These are phyloP conservation scores for Bothrops jararaca DNA, from an alignment of 2,113 vertebrate genomes.

Conservation along the genomic window DNA sequence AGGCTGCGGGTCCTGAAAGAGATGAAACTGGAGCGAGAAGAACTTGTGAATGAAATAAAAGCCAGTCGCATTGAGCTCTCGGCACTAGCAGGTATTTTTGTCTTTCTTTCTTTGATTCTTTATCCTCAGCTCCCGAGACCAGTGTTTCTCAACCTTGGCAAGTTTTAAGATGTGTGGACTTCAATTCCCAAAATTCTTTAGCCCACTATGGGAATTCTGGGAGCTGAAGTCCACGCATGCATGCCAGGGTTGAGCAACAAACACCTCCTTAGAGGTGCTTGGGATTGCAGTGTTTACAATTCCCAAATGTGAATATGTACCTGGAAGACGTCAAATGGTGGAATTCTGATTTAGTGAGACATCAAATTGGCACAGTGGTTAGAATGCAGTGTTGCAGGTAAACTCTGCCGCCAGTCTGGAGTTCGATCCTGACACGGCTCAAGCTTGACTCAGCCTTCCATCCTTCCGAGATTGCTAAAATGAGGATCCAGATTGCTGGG, in stretches of 20 bases:
- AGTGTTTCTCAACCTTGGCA: background rate
- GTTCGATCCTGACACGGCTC: too few relatives aligned
- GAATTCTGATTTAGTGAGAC: background rate
- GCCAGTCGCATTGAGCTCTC: slow-evolving; percentile 56
- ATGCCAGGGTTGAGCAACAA: background rate
- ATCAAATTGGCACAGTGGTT: background rate
- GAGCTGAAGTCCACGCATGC: background rate
- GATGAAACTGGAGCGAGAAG: slow-evolving; percentile 71
- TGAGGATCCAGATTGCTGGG: too few relatives aligned
- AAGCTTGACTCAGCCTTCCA: too few relatives aligned
- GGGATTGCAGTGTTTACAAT: background rate
- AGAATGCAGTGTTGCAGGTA: too few relatives aligned
- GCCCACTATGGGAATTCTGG: background rate
- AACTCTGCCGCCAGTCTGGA: too few relatives aligned
- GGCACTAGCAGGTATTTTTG: slow-evolving; percentile 69
- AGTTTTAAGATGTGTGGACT: background rate
- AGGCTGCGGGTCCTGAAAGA: slow-evolving; percentile 64
- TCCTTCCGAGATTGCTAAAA: too few relatives aligned
- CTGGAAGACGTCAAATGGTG: background rate
- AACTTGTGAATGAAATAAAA: slow-evolving; percentile 70
- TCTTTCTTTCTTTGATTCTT: background rate
- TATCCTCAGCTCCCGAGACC: background rate
- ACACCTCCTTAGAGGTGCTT: background rate
- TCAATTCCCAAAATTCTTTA: background rate
- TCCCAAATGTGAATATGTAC: background rate